These are phyloP conservation scores for Pollimyrus isidori DNA, from an alignment of 2,113 vertebrate genomes.

Conservation along the genomic window DNA sequence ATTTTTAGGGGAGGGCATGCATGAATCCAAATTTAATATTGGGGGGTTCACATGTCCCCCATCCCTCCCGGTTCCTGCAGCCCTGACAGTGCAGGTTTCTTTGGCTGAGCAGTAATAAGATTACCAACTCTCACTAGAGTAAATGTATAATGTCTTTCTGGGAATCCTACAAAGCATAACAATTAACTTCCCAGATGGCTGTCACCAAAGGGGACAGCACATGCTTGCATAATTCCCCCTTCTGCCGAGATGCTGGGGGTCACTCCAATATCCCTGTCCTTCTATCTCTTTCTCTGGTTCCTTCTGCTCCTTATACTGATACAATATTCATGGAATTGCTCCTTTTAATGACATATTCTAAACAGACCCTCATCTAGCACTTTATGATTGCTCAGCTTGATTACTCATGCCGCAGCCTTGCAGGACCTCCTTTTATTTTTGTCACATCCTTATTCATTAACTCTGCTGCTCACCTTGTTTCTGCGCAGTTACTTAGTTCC, in stretches of 20 bases:
- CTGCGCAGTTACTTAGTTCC: neutral
- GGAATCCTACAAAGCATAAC: conserved; percentile 15
- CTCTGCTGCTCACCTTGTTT: neutral
- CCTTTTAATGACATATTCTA: neutral
- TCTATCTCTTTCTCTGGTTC: neutral
- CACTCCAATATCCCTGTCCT: conserved; percentile 8
- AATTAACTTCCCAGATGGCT: conserved; percentile 13
- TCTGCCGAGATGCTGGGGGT: conserved; percentile 13
- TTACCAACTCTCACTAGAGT: neutral
- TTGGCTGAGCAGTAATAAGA: neutral
- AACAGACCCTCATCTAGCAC: neutral
- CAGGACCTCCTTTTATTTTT: neutral
- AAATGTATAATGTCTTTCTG: conserved; percentile 11
- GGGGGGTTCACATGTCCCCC: neutral
- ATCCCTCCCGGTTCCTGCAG: neutral
- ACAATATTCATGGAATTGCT: conserved; percentile 5
- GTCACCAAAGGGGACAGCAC: conserved; percentile 13
- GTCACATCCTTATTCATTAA: neutral
- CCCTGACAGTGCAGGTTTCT: neutral
- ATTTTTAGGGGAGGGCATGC: neutral
- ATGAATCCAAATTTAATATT: neutral
- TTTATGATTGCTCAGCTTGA: neutral
- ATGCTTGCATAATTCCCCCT: conserved; percentile 18
- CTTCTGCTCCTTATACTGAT: neutral
- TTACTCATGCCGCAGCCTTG: neutral